A percentile compares a stretch with the other conserved stretches of the same genome.
Conservation (phyloP, 2,888 invertebrate species). For the Stenodema calcarata region DNA sequence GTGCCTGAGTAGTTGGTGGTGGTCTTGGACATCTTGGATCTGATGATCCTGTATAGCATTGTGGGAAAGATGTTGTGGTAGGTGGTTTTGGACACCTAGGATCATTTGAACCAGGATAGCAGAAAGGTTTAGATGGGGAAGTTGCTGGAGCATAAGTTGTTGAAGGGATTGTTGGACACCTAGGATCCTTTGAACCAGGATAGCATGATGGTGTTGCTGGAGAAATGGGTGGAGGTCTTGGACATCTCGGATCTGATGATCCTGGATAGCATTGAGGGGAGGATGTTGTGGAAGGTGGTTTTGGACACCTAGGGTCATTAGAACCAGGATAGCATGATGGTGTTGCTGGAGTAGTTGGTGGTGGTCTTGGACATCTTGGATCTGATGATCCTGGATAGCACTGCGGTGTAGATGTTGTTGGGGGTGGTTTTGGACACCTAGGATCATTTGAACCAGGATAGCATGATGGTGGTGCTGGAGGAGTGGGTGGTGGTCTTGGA, state of each 20-base stretch:
- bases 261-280: conserved; percentile 61
- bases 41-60: conserved; percentile 61
- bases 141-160: not conserved
- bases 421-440: conserved; percentile 59
- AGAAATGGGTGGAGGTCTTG: conserved; percentile 51
- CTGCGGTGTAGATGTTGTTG: conserved; percentile 61
- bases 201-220: not conserved
- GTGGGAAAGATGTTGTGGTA: conserved; percentile 55
- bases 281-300: conserved; percentile 55
- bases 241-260: conserved; percentile 61
- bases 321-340: conserved; percentile 55
- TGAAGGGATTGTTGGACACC: conserved; percentile 29
- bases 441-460: conserved; percentile 60
- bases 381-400: conserved; percentile 56
- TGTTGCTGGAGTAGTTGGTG: conserved; percentile 59
- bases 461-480: conserved; percentile 52
- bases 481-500: conserved; percentile 53
- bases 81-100: conserved; percentile 59
- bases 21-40: conserved; percentile 58
- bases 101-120: conserved; percentile 59
- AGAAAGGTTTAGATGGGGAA: too few relatives aligned
- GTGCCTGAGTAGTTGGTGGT: not conserved
- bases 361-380: conserved; percentile 58
- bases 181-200: conserved; percentile 26
- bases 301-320: conserved; percentile 52